Percentiles rank a stretch among this genome's conserved stretches.
These are phyloP conservation scores for Galeopterus variegatus DNA, from an alignment of 2,113 vertebrate species.

Conservation along the genomic window DNA sequence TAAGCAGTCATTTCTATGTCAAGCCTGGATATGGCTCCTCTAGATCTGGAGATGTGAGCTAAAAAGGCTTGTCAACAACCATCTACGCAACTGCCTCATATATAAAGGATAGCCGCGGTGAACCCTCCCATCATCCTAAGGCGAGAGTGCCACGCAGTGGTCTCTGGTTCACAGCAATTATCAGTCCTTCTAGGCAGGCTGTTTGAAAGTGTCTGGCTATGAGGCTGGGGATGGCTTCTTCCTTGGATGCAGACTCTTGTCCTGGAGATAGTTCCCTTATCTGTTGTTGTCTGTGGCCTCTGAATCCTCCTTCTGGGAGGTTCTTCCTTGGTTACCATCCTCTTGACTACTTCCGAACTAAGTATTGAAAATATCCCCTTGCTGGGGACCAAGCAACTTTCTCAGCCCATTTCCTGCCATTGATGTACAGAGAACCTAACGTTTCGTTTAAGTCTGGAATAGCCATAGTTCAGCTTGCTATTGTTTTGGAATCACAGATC, in stretches of 20 bases:
- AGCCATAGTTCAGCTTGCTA: not conserved
- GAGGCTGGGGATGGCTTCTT: too few relatives aligned
- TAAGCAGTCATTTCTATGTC: not conserved
- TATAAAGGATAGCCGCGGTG: not conserved
- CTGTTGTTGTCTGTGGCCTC: not conserved
- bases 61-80: not conserved
- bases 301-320: too few relatives aligned
- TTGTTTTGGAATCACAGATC: not conserved
- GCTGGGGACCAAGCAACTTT: not conserved
- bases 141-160: too few relatives aligned
- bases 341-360: not conserved
- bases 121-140: not conserved
- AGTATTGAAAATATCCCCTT: not conserved
- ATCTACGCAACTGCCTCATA: too few relatives aligned
- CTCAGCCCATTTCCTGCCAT: not conserved
- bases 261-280: not conserved
- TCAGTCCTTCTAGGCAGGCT: not conserved
- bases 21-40: not conserved
- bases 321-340: too few relatives aligned
- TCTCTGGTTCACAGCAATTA: not conserved
- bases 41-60: not conserved
- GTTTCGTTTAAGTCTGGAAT: not conserved
- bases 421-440: not conserved
- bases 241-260: not conserved
- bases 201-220: not conserved